Conservation (phyloP, 2,797 vertebrate genomes). For the Saguinus oedipus region DNA sequence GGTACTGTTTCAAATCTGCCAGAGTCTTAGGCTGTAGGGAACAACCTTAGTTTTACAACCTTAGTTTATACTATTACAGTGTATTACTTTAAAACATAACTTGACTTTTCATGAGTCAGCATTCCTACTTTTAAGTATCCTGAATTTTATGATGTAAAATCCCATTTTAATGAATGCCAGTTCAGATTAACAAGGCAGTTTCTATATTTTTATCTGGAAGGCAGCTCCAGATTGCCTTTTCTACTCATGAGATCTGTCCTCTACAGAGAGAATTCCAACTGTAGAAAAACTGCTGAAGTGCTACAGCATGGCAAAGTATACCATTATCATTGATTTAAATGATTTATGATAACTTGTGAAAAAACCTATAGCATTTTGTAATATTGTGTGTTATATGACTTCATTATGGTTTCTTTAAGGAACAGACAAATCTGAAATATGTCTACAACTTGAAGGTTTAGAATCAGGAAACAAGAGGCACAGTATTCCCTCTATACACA, state of each 20-base stretch:
- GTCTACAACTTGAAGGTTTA: conserved; percentile 39
- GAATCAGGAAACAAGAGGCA: conserved; percentile 28
- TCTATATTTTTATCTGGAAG: conserved; percentile 55
- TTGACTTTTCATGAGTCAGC: background rate
- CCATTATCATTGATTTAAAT: conserved; percentile 1
- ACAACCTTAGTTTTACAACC: background rate
- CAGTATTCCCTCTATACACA: background rate
- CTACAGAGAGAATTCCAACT: conserved; percentile 27
- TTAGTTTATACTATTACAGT: conserved; percentile 22
- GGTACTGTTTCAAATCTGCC: conserved; percentile 28
- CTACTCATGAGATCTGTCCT: background rate
- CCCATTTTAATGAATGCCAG: conserved; percentile 24
- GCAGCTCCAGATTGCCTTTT: background rate
- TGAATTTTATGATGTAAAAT: conserved; percentile 40
- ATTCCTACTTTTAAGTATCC: conserved; percentile 30
- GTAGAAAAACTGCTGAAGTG: background rate
- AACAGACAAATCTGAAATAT: conserved; percentile 42
- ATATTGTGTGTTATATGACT: background rate
- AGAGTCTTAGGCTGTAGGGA: background rate
- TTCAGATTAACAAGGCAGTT: conserved; percentile 26
- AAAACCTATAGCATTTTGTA: background rate
- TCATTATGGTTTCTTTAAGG: conserved; percentile 51
- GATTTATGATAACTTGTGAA: background rate
- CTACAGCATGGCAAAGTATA: background rate
- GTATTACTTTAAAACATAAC: conserved; percentile 16